These are phyloP conservation scores for Enhydra lutris DNA, from an alignment of 2,113 vertebrate species.

Conservation along the genomic window DNA sequence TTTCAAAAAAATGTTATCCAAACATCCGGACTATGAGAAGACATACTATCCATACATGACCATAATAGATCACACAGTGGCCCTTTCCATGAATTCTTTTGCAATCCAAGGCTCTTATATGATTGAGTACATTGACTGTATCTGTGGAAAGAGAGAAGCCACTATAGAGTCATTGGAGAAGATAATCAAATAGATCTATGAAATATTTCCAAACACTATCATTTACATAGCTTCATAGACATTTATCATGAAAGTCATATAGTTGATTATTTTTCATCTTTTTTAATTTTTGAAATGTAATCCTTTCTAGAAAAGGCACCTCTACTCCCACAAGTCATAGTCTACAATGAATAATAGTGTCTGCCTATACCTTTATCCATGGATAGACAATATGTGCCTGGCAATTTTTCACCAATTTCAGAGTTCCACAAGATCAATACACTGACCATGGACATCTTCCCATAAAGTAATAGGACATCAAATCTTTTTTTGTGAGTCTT, in stretches of 20 bases:
- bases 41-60: background rate
- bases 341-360: background rate
- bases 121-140: background rate
- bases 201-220: background rate
- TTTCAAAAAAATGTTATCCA: background rate
- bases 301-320: background rate
- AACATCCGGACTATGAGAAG: background rate
- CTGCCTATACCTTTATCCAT: accelerated
- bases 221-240: background rate
- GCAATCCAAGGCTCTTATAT: background rate
- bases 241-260: background rate
- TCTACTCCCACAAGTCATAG: background rate
- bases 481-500: background rate
- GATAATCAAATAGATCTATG: background rate
- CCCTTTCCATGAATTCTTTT: background rate
- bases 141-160: background rate
- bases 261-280: background rate
- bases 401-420: background rate
- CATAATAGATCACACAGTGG: background rate
- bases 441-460: background rate
- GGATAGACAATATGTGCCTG: background rate
- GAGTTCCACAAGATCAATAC: background rate
- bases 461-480: background rate
- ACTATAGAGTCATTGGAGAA: background rate
- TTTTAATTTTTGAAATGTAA: background rate